These are phyloP conservation scores for Chymomyza fuscimana DNA, from an alignment of 2,888 invertebrate genomes.

Conservation along the genomic window DNA sequence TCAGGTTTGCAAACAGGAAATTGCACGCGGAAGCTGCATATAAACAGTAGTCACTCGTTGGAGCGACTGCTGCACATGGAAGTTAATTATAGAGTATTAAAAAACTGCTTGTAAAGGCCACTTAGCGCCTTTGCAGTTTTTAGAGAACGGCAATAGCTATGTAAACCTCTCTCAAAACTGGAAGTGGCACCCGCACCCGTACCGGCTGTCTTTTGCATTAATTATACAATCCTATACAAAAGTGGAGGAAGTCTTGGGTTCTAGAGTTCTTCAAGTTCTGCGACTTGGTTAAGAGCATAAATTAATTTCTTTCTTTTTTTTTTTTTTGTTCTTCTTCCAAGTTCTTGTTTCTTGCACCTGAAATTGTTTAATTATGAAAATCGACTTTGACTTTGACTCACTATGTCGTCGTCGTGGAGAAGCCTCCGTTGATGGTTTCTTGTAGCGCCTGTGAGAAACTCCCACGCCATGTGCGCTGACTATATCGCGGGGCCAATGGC, in stretches of 20 bases:
- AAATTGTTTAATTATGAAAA: conserved; percentile 61
- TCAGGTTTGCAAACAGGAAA: too few relatives aligned
- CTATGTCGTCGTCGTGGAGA: conserved; percentile 20
- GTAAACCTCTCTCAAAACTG: not conserved
- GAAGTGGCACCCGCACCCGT: not conserved
- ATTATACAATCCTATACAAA: conserved; percentile 35
- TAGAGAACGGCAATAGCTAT: too few relatives aligned
- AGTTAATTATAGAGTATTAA: not conserved
- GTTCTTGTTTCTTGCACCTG: not conserved
- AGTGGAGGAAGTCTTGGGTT: not conserved
- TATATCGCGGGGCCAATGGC: not conserved
- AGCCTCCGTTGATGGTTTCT: not conserved
- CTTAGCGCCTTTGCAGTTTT: not conserved
- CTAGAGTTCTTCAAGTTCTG: conserved; percentile 13
- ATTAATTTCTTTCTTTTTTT: conserved; percentile 7
- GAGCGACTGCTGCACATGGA: too few relatives aligned
- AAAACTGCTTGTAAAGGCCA: not conserved
- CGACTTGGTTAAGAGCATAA: conserved; percentile 21
- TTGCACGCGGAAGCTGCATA: too few relatives aligned
- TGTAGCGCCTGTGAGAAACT: conserved; percentile 60
- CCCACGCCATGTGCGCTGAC: conserved; percentile 46
- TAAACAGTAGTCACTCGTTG: too few relatives aligned
- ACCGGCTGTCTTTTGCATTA: conserved; percentile 41
- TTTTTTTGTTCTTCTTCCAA: not conserved
- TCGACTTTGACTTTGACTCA: conserved; percentile 40